Evolutionary conservation across 2,113 vertebrate genomes (phyloP).

Genomic region (Scalopus aquaticus): DNA sequence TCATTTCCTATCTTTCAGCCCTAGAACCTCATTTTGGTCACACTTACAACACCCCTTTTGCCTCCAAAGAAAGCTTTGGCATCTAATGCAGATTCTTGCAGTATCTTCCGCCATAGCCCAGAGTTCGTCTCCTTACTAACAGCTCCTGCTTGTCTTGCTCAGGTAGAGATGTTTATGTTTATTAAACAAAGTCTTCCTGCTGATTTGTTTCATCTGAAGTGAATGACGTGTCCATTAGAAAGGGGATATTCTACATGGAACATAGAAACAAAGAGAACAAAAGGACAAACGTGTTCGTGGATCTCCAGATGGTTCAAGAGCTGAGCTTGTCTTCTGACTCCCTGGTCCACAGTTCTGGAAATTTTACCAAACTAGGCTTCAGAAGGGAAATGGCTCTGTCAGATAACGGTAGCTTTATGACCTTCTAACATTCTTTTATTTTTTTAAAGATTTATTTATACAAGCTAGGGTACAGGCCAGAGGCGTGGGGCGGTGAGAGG

Average conservation of each 20-base stretch:
- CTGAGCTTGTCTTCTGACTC: neutral
- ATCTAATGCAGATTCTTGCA: neutral
- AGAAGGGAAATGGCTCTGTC: neutral
- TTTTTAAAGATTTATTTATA: too few species aligned
- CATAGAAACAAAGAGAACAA: neutral
- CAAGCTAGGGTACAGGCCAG: too few species aligned
- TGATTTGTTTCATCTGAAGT: neutral
- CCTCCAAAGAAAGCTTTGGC: neutral
- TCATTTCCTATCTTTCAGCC: neutral
- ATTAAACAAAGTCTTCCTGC: neutral
- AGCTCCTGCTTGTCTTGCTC: neutral
- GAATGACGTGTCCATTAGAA: neutral
- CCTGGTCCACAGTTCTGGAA: neutral
- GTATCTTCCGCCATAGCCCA: neutral
- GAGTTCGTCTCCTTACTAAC: neutral
- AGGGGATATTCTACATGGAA: neutral
- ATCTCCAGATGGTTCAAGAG: neutral
- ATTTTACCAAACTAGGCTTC: neutral
- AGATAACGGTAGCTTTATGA: neutral
- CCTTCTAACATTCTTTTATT: too few species aligned
- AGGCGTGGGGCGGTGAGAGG: too few species aligned
- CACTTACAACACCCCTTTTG: neutral
- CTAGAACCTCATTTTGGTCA: neutral
- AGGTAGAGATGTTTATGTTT: neutral
- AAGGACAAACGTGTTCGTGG: neutral